Conservation (phyloP, 2,888 invertebrate species). For the Noctua pronuba region DNA sequence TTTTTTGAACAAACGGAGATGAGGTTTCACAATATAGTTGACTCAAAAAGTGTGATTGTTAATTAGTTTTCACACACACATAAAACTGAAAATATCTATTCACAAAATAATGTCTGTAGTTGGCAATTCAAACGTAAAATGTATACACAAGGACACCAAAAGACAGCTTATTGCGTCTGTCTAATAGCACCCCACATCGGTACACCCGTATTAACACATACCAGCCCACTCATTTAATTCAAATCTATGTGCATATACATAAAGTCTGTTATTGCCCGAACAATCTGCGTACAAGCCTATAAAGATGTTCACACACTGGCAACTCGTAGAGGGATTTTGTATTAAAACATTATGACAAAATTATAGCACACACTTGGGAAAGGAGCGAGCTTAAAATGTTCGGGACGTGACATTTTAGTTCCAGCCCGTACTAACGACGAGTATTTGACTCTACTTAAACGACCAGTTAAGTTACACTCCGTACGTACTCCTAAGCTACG, state of each 20-base stretch:
- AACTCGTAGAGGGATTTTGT: conserved; percentile 71
- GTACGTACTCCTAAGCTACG: conserved; percentile 49
- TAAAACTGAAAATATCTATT: not conserved
- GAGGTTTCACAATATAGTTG: conserved; percentile 3
- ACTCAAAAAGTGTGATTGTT: conserved; percentile 7
- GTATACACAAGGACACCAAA: conserved; percentile 11
- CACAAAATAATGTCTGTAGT: not conserved
- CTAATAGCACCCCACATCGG: conserved; percentile 25
- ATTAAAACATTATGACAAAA: conserved; percentile 80
- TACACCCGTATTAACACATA: conserved; percentile 24
- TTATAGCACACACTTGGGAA: conserved; percentile 75
- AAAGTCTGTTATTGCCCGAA: conserved; percentile 58
- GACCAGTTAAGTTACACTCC: conserved; percentile 59
- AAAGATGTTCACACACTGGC: conserved; percentile 70
- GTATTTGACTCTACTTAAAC: conserved; percentile 73
- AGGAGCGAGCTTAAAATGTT: conserved; percentile 76
- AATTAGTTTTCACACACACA: conserved; percentile 8
- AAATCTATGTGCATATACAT: conserved; percentile 56
- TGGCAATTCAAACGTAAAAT: conserved; percentile 21
- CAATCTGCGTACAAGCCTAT: conserved; percentile 57
- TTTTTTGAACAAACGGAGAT: conserved; percentile 10
- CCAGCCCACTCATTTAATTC: conserved; percentile 48
- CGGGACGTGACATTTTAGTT: conserved; percentile 82
- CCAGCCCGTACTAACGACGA: conserved; percentile 77
- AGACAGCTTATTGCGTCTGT: conserved; percentile 19